Evolutionary conservation across 1,140 invertebrate genomes (phyloP).

Genomic region (Drosophila nebulosa): DNA sequence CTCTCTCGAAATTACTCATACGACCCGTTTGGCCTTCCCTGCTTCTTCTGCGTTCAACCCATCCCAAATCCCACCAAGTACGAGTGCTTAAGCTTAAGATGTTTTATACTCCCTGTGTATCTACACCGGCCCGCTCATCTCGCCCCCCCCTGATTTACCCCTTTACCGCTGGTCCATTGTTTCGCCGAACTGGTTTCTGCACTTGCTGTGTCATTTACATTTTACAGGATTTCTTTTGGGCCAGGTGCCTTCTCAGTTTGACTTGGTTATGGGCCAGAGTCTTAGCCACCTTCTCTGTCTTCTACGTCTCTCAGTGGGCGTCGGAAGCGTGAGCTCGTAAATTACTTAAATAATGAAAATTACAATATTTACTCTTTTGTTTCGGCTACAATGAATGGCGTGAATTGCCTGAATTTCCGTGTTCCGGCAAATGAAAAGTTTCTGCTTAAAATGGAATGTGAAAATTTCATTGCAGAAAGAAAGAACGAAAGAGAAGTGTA

Average conservation of each 20-base stretch:
- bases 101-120: background rate
- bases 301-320: background rate
- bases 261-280: background rate
- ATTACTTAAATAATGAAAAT: conserved; percentile 77
- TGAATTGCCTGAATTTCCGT: conserved; percentile 1
- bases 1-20: conserved; percentile 74
- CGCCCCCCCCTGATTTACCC: background rate
- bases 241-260: background rate
- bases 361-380: conserved; percentile 74
- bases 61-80: background rate
- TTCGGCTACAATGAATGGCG: conserved; percentile 7
- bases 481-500: too few species aligned
- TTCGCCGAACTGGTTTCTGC: conserved; percentile 11
- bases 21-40: conserved; percentile 42
- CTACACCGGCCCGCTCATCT: background rate
- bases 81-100: conserved; percentile 14
- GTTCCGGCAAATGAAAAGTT: background rate
- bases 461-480: background rate
- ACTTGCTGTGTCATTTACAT: conserved; percentile 49
- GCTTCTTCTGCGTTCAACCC: background rate
- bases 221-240: conserved; percentile 17
- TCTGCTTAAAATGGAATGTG: background rate
- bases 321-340: conserved; percentile 66
- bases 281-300: background rate
- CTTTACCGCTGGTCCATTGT: background rate